Conservation (phyloP, 1,140 invertebrate genomes). For the Trichoplusia ni region DNA sequence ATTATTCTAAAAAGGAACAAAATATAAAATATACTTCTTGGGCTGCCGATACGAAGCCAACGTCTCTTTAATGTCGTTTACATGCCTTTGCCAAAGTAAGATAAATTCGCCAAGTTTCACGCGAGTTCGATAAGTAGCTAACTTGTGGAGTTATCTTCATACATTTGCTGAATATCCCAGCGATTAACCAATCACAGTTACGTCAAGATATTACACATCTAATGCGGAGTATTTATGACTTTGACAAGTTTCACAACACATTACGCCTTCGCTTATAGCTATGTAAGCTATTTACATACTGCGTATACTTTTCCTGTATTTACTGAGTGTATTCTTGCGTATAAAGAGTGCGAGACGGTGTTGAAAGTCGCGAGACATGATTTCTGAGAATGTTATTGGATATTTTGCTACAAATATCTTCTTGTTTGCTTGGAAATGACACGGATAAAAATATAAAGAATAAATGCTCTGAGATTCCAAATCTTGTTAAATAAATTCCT, state of each 20-base stretch:
- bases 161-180: conserved; percentile 29
- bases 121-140: conserved; percentile 41
- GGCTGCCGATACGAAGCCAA: not conserved
- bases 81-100: conserved; percentile 37
- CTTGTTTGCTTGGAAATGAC: not conserved
- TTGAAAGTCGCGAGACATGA: not conserved
- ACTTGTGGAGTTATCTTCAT: conserved; percentile 37
- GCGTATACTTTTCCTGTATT: not conserved
- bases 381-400: not conserved
- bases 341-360: not conserved
- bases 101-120: conserved; percentile 35
- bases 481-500: too few relatives aligned
- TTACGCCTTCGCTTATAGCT: not conserved
- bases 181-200: conserved; percentile 26
- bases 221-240: conserved; percentile 18
- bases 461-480: too few relatives aligned
- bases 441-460: too few relatives aligned
- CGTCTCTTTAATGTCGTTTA: conserved; percentile 29
- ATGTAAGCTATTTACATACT: conserved; percentile 7
- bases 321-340: not conserved
- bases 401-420: not conserved
- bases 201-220: conserved; percentile 7
- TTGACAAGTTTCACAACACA: conserved; percentile 25
- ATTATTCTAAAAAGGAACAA: not conserved
- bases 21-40: not conserved